Evolutionary conservation across 1,140 invertebrate species (phyloP).

Genomic region (Apis cerana): DNA sequence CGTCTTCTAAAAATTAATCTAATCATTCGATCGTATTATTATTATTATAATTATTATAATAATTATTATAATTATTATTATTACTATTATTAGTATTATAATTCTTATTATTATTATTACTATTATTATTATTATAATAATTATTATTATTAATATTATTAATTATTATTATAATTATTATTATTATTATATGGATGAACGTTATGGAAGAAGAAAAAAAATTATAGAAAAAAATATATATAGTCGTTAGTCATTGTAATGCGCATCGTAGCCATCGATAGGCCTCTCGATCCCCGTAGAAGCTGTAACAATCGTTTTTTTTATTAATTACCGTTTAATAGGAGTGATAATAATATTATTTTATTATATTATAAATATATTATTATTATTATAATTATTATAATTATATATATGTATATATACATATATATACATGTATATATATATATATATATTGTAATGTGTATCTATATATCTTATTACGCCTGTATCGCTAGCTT

Average conservation of each 20-base stretch:
- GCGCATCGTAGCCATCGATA: slow-evolving; percentile 68
- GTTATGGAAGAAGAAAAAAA: slow-evolving; percentile 62
- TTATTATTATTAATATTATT: slow-evolving; percentile 69
- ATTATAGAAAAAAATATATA: slow-evolving; percentile 12
- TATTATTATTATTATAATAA: slow-evolving; percentile 38
- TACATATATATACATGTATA: slow-evolving; percentile 39
- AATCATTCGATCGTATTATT: slow-evolving; percentile 75
- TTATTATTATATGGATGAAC: slow-evolving; percentile 65
- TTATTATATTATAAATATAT: slow-evolving; percentile 65
- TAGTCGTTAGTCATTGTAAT: slow-evolving; percentile 72
- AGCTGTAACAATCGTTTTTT: slow-evolving; percentile 65
- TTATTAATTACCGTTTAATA: slow-evolving; percentile 70
- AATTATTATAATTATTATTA: slow-evolving; percentile 72
- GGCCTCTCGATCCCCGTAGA: slow-evolving; percentile 60
- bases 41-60: slow-evolving; percentile 57
- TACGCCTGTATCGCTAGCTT: slow-evolving; percentile 70
- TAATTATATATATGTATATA: slow-evolving; percentile 46
- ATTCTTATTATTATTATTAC: slow-evolving; percentile 58
- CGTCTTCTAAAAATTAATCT: slow-evolving; percentile 63
- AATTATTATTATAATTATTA: slow-evolving; percentile 15
- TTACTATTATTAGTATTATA: slow-evolving; percentile 56
- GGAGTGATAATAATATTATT: slow-evolving; percentile 76
- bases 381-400: slow-evolving; percentile 64
- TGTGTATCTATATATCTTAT: slow-evolving; percentile 59
- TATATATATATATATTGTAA: slow-evolving; percentile 21